Base-by-base conservation (phyloP, 2,797 vertebrate genomes). In the Betta splendens region DNA sequence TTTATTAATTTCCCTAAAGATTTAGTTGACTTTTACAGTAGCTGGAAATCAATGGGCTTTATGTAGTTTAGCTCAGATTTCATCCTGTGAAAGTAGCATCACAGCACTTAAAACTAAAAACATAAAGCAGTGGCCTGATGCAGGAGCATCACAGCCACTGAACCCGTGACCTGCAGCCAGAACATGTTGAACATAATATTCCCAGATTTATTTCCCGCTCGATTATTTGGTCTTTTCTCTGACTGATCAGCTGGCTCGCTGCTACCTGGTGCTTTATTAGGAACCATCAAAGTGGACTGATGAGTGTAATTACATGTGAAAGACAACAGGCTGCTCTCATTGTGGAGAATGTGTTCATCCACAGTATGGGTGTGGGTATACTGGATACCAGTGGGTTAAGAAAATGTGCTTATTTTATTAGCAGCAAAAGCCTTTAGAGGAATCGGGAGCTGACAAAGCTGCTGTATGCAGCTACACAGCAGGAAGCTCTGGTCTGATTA, bases 161-260 rank as follows among this genome's bases (percentile, higher is more conserved):
- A 43, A 57, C 51, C 2, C 21, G 47, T 22, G 61, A 69, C 75
- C 39, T 15, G 63, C 64, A 73, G 75, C 70, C 59, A 72, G 16
- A 22, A 43, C 33, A 29, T 22, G 23, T 53, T 44, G n/a, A n/a
- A n/a, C n/a, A n/a, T n/a, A n/a, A n/a, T n/a, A 48, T 40, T 51
- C 36, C 28, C 42, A 29, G 3, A 55, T 66, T 64, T 50, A 49
- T 40, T 70, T 53, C 58, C 43, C 20, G 10, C 26, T 31, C 20
- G 32, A 32, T 47, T 53, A 35, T 47, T 40, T 5, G 2, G 49
- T 32, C 49, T 64, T 43, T 23, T 1, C 6, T 36, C 28, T 7
- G 13, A 59, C 35, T 37, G 60, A 67, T 45, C 32, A 25, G 40
- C 54, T 52, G 64, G 50, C 21, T 46, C 18, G 0, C 50, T 7